Evolutionary conservation across 2,797 vertebrate genomes (phyloP).

Genomic region (Harpagifer antarcticus): DNA sequence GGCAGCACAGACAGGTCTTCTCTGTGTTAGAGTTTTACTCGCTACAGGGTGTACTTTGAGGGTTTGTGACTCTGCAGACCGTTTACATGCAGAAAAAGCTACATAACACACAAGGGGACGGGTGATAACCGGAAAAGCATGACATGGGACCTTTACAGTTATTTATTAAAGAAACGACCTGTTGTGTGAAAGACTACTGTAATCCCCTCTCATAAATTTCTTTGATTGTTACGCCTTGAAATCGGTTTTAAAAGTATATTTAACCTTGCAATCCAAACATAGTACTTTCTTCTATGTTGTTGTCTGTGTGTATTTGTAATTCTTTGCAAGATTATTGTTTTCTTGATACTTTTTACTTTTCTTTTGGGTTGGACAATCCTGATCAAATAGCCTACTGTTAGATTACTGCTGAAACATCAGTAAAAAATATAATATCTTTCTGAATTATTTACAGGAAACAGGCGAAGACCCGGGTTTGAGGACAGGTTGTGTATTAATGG

Average conservation of each 20-base stretch:
- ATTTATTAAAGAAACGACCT: too few relatives aligned
- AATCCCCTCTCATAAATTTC: not conserved
- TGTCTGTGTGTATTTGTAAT: not conserved
- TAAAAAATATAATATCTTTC: not conserved
- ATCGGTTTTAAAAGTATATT: not conserved
- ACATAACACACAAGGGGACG: too few relatives aligned
- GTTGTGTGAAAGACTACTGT: too few relatives aligned
- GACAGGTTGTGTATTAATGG: too few relatives aligned
- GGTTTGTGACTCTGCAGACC: too few relatives aligned
- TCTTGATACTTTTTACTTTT: not conserved
- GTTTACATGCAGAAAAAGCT: too few relatives aligned
- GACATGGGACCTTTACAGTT: too few relatives aligned
- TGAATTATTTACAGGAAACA: conserved; percentile 2
- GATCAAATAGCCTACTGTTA: not conserved
- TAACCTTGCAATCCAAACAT: not conserved
- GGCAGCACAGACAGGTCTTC: too few relatives aligned
- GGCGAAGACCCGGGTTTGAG: too few relatives aligned
- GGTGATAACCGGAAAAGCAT: too few relatives aligned
- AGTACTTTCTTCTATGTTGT: not conserved
- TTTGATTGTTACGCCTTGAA: not conserved
- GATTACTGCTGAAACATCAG: not conserved
- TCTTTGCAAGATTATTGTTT: not conserved
- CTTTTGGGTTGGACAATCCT: not conserved
- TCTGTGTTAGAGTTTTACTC: too few relatives aligned
- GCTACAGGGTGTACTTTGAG: too few relatives aligned